Base-by-base conservation (phyloP, 2,113 vertebrate species). In the Cynocephalus volans region DNA sequence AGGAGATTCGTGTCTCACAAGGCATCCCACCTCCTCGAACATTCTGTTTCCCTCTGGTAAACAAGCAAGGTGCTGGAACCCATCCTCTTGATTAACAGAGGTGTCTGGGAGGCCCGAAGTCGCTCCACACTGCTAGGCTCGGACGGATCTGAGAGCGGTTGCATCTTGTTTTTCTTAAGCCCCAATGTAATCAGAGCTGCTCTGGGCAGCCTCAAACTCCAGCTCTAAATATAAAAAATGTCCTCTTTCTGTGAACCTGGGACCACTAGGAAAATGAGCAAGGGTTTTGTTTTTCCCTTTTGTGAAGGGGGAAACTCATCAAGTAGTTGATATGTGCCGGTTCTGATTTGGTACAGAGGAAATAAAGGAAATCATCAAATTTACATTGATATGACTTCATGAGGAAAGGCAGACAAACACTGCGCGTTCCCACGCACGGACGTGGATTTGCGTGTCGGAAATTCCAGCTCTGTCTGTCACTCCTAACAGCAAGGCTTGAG, bases 291-390 rank as follows among this genome's bases (percentile, higher is more conserved):
- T 45, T 84, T 90, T 76, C 45, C 73, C 23, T 87, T 73, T 33
- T 1, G 0, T 45, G 70, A 62, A 19, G 33, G 85, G 36, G 88
- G 86, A 18, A 79, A 93, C 31, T 33, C n/a, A 69, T 94, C 41
- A 80, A 50, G 9, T 73, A 36, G 1, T 17, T 24, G 70, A 1
- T 75, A 13, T 12, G 15, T 8, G 7, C 79, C 96, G 85, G 13
- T 86, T n/a, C n/a, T 5, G 64, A 75, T 28, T 4, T 2, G 8
- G 96, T 76, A 77, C 97, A 92, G 17, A n/a, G 60, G 45, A 97
- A 89, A 17, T n/a, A 0, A 1, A 85, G 60, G 19, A 67, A 87
- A 45, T 26, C 41, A 64, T 88, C 50, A 5, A 5, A 93, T 2
- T 95, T 91, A 62, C n/a, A 31, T 89, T 70, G 36, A 2, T 26